Evolutionary conservation across 2,113 vertebrate species (phyloP).

Genomic region (Sus scrofa): T2T-Sscrofa CM000817.6:146669501-146670000

Average conservation of each 20-base stretch:
- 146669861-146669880: background rate
- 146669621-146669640: background rate
- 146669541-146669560: background rate
- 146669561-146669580: background rate
- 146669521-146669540: background rate
- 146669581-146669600: background rate
- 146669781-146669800: background rate
- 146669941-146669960: background rate
- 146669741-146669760: background rate
- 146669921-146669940: background rate
- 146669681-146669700: conserved; percentile 29
- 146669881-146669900: conserved; percentile 1
- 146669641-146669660: background rate
- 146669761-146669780: background rate
- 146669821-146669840: conserved; percentile 27
- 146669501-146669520: background rate
- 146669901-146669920: conserved; percentile 3
- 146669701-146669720: background rate
- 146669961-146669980: background rate
- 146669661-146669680: background rate
- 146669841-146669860: background rate
- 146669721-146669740: background rate
- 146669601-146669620: background rate
- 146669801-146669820: background rate
- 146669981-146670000: background rate